phyloP scores from a whole-genome alignment of 2,113 vertebrate species.

The Puffinus mauretanicus region DNA sequence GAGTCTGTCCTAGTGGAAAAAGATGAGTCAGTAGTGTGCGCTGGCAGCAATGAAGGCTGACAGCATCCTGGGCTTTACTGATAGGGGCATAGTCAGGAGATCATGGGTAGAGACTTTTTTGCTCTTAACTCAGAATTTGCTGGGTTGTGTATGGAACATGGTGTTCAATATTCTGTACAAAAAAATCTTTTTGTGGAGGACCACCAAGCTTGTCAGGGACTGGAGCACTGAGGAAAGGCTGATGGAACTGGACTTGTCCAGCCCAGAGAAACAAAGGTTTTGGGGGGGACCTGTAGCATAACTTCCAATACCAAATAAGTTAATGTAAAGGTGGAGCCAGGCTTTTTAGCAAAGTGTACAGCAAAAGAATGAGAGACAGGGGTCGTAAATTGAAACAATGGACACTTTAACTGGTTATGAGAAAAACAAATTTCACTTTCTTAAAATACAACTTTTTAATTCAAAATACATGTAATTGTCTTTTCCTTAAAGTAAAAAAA shows the following conservation, averaged over 20 bases:
- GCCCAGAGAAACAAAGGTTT: background rate
- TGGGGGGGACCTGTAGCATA: background rate
- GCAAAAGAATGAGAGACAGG: background rate
- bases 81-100: background rate
- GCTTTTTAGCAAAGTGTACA: background rate
- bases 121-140: background rate
- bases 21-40: background rate
- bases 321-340: background rate
- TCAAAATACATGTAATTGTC: background rate
- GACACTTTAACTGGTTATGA: background rate
- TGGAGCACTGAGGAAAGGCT: background rate
- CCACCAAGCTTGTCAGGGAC: background rate
- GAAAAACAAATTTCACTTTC: background rate
- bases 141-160: background rate
- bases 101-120: background rate
- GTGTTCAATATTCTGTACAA: background rate
- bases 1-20: too few relatives aligned
- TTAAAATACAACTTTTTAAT: background rate
- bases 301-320: background rate
- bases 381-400: background rate
- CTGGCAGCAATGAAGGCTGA: background rate
- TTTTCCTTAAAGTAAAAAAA: background rate
- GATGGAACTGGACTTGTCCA: background rate
- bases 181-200: background rate
- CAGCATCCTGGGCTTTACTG: background rate